phyloP scores from a whole-genome alignment of 2,113 vertebrate genomes.

The Oriolus oriolus region DNA sequence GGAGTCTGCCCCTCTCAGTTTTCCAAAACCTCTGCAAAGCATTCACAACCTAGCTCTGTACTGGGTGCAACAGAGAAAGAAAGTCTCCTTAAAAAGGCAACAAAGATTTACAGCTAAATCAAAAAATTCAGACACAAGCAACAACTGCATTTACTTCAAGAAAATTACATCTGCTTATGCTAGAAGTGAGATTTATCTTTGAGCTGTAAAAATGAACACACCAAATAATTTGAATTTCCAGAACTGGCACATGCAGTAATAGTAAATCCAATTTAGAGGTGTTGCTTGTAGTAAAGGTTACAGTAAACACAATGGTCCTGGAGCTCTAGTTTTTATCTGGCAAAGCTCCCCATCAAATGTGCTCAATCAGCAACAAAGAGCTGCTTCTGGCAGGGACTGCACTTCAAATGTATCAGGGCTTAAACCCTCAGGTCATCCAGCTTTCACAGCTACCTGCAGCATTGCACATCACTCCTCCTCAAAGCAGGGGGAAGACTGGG shows the following conservation, averaged over 20 bases:
- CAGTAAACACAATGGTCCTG: not conserved
- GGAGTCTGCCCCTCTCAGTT: not conserved
- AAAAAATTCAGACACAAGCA: not conserved
- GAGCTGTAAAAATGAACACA: not conserved
- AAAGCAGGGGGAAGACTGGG: rapidly evolving
- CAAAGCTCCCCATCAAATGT: not conserved
- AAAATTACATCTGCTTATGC: not conserved
- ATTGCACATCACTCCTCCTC: not conserved
- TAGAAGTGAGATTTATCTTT: not conserved
- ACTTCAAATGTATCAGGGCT: rapidly evolving
- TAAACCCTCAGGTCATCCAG: rapidly evolving
- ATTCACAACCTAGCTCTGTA: not conserved
- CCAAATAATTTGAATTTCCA: conserved; percentile 20
- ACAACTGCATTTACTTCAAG: not conserved
- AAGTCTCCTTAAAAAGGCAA: not conserved
- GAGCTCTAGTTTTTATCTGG: not conserved
- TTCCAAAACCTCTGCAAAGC: not conserved
- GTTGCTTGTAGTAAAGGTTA: not conserved
- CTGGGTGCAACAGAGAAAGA: not conserved
- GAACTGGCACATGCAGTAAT: not conserved
- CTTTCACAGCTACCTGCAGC: not conserved
- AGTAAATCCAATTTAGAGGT: not conserved
- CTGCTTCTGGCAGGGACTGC: not conserved
- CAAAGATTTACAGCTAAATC: not conserved
- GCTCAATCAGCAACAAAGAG: not conserved